Percentiles rank a stretch among this genome's conserved stretches.
These are phyloP conservation scores for Hesperia comma DNA, from an alignment of 2,888 invertebrate species.

Conservation along the genomic window DNA sequence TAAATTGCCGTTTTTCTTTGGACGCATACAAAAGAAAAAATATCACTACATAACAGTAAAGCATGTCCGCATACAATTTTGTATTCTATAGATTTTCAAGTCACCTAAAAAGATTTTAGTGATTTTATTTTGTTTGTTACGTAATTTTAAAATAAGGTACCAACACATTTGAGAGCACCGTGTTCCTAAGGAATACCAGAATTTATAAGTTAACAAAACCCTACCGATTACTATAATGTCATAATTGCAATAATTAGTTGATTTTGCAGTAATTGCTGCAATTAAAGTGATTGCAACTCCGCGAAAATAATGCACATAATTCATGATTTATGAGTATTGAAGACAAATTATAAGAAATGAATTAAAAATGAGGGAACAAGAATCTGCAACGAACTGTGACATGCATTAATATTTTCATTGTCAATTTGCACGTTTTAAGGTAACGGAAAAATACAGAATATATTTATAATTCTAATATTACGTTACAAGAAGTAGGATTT, in stretches of 20 bases:
- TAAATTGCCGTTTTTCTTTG: background rate
- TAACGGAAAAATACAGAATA: no score
- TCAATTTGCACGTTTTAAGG: no score
- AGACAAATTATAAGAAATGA: constrained; percentile 7
- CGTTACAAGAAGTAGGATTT: no score
- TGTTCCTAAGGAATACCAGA: background rate
- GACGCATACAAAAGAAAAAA: background rate
- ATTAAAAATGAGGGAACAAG: background rate
- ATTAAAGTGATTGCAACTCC: background rate
- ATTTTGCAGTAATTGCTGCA: background rate
- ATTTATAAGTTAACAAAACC: background rate
- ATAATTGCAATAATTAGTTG: constrained; percentile 6
- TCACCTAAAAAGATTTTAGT: no score
- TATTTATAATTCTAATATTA: no score
- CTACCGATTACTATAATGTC: background rate
- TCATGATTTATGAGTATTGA: background rate
- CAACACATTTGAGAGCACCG: no score
- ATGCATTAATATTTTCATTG: no score
- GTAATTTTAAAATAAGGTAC: no score
- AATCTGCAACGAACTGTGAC: background rate
- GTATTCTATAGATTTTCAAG: no score
- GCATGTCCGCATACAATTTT: no score
- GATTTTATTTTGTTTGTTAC: no score
- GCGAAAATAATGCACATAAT: constrained; percentile 2
- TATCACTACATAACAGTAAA: background rate